Evolutionary conservation across 2,888 invertebrate genomes (phyloP).

Genomic region (Rotaria magnacalcarata): DNA sequence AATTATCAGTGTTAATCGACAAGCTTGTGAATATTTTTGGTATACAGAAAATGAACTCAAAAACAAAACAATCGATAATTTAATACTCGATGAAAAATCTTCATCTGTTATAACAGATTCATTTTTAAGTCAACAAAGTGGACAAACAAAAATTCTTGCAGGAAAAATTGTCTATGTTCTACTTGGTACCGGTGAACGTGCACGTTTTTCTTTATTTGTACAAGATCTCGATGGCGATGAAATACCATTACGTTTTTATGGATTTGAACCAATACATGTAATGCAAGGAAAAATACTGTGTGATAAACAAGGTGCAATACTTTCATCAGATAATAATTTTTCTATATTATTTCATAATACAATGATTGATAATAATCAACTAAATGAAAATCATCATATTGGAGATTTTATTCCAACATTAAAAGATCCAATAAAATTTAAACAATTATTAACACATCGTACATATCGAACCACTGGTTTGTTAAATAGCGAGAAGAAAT

Average conservation of each 20-base stretch:
- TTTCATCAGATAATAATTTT: conserved; percentile 13
- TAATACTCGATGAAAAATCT: neutral
- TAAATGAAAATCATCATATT: neutral
- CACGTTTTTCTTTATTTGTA: neutral
- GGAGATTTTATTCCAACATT: conserved; percentile 31
- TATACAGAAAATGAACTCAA: conserved; percentile 36
- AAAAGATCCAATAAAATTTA: conserved; percentile 10
- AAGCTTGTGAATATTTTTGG: conserved; percentile 36
- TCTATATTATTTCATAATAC: conserved; percentile 15
- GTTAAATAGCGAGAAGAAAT: conserved; percentile 15
- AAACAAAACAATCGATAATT: neutral
- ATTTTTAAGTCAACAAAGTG: conserved; percentile 23
- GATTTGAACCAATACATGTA: conserved; percentile 22
- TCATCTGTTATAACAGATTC: conserved; percentile 4
- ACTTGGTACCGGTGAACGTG: conserved; percentile 20
- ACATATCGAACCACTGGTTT: conserved; percentile 16
- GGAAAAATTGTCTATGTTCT: conserved; percentile 27
- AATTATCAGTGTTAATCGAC: neutral
- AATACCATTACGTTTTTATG: neutral
- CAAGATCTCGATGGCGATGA: conserved; percentile 12
- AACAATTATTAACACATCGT: neutral
- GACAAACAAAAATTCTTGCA: conserved; percentile 26
- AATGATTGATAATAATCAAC: conserved; percentile 10
- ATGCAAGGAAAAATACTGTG: neutral
- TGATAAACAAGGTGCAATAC: neutral